Conservation (phyloP, 92 coral and sea anemone genomes). For the Muricea muricata region DNA sequence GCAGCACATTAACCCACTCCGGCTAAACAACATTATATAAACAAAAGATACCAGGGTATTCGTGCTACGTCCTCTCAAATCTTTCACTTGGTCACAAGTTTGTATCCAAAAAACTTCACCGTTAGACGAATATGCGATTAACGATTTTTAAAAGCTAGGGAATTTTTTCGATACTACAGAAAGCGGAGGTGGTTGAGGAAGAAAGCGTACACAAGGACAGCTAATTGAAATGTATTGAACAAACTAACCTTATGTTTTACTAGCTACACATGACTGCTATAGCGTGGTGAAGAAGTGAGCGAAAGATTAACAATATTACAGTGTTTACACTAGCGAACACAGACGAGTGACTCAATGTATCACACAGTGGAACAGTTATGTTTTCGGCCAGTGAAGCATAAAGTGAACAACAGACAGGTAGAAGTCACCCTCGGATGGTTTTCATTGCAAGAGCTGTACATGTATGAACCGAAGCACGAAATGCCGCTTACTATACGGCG, state of each 20-base stretch:
- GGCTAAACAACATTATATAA: background rate
- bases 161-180: background rate
- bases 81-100: background rate
- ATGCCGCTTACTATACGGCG: background rate
- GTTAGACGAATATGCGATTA: background rate
- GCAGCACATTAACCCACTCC: slow-evolving; percentile 19
- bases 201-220: slow-evolving; percentile 21
- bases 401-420: slow-evolving; percentile 58
- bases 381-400: slow-evolving; percentile 89
- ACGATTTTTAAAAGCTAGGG: background rate
- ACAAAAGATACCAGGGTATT: background rate
- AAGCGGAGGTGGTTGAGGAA: slow-evolving; percentile 48
- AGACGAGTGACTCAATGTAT: slow-evolving; percentile 55
- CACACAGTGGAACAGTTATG: slow-evolving; percentile 83
- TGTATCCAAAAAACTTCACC: background rate
- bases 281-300: slow-evolving; percentile 2
- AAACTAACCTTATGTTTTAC: slow-evolving; percentile 1
- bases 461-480: slow-evolving; percentile 51
- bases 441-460: slow-evolving; percentile 38
- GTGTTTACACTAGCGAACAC: slow-evolving; percentile 44
- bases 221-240: background rate
- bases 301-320: slow-evolving; percentile 21
- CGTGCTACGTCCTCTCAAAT: background rate
- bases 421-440: slow-evolving; percentile 53
- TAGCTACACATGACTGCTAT: slow-evolving; percentile 33